Conservation (phyloP, 1,140 invertebrate genomes). For the Marisa cornuarietis region DNA sequence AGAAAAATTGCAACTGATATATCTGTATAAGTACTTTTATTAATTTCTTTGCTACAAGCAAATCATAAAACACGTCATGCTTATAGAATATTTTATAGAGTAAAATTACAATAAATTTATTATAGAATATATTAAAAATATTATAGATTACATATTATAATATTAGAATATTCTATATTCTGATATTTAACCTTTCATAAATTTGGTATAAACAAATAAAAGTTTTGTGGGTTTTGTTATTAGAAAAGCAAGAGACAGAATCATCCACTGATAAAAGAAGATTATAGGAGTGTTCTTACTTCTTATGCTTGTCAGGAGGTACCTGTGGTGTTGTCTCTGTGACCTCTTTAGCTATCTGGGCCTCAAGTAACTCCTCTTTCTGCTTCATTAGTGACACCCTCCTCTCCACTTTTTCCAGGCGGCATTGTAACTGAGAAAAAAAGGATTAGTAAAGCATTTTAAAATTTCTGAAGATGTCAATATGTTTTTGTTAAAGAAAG, state of each 20-base stretch:
- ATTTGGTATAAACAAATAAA: not conserved
- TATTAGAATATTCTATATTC: too few species aligned
- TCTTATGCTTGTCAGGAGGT: too few species aligned
- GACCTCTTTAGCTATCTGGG: not conserved
- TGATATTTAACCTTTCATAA: not conserved
- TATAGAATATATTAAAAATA: not conserved
- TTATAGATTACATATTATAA: too few species aligned
- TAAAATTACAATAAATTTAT: too few species aligned
- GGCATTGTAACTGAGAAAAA: slow-evolving; percentile 27
- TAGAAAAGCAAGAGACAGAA: not conserved
- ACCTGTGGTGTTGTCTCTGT: not conserved
- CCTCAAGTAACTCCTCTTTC: slow-evolving; percentile 22
- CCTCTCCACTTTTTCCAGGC: slow-evolving; percentile 23
- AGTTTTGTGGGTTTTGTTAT: not conserved
- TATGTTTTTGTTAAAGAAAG: too few species aligned
- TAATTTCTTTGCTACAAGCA: too few species aligned
- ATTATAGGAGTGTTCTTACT: not conserved
- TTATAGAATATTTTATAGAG: too few species aligned
- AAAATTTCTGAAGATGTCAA: too few species aligned
- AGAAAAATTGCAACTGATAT: too few species aligned
- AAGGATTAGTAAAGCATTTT: too few species aligned
- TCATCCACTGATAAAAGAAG: not conserved
- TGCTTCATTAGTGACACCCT: slow-evolving; percentile 27
- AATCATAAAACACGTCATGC: not conserved
- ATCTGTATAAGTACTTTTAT: too few species aligned